Conservation (phyloP, 2,113 vertebrate species). For the Ranitomeya variabilis region DNA sequence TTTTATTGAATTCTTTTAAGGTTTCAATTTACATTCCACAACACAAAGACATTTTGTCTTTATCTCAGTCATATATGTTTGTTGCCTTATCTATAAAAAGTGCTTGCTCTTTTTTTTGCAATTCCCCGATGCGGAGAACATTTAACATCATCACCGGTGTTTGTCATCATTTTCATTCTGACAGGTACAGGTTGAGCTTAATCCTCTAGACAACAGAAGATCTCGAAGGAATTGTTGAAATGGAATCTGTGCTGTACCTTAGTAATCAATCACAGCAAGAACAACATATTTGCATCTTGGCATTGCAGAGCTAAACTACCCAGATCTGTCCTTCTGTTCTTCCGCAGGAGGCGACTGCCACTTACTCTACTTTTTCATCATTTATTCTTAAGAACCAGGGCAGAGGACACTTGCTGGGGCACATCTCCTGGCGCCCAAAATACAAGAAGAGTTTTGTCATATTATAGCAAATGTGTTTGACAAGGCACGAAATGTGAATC, state of each 20-base stretch:
- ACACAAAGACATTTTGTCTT: background rate
- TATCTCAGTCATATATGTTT: slow-evolving; percentile 2
- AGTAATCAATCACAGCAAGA: slow-evolving; percentile 55
- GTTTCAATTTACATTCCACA: background rate
- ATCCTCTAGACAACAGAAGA: slow-evolving; percentile 56
- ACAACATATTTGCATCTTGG: slow-evolving; percentile 57
- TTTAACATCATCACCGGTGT: slow-evolving; percentile 51
- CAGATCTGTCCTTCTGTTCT: slow-evolving; percentile 49
- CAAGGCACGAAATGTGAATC: background rate
- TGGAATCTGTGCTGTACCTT: slow-evolving; percentile 49
- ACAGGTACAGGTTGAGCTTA: slow-evolving; percentile 58
- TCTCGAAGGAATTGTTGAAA: slow-evolving; percentile 56
- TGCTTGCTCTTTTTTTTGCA: slow-evolving; percentile 24
- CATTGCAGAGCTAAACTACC: slow-evolving; percentile 48
- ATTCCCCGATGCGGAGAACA: slow-evolving; percentile 41
- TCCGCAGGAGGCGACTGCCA: slow-evolving; percentile 43
- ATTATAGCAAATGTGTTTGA: slow-evolving; percentile 32
- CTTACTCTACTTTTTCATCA: slow-evolving; percentile 46
- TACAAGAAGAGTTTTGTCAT: slow-evolving; percentile 25
- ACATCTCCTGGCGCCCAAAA: slow-evolving; percentile 35
- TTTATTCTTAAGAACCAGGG: slow-evolving; percentile 48
- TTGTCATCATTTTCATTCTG: slow-evolving; percentile 57
- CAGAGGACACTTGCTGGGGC: slow-evolving; percentile 40
- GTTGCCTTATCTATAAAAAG: slow-evolving; percentile 24
- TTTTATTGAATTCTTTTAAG: background rate